Evolutionary conservation across 1,140 invertebrate species (phyloP), one percentile per base, ranked within the genome.

Genomic region (Anastrepha ludens): DNA sequence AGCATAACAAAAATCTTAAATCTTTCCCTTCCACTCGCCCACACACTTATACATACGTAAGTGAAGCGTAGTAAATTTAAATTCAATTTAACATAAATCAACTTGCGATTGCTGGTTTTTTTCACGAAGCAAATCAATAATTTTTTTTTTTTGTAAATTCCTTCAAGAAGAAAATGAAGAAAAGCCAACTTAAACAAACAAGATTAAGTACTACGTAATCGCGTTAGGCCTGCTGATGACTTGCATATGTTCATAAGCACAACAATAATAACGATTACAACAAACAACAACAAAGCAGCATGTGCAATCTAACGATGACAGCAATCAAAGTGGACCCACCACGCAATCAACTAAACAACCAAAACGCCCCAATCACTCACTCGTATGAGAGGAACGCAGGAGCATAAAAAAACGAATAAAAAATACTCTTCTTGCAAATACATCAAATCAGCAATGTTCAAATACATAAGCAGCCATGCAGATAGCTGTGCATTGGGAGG

Each of bases 191-290:
- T 81, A 81, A 81, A 58, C 74, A 81, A 81, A 81, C 55, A 81
- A 81, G 74, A 81, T 81, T 55, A 81, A 81, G 74, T 81, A 81
- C 74, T 81, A 81, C 74, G 74, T 81, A 81, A 81, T 81, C 74
- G 74, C 44, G 74, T 81, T 81, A 81, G 55, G 74, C 55, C 74
- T 81, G 55, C n/a, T 29, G 74, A 81, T 55, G 74, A 44, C n/a
- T 55, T 81, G 74, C 74, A 81, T 81, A 81, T 81, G 74, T 55
- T 81, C 74, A 81, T 81, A 81, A 55, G n/a, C 47, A 81, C 74
- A 81, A 81, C 47, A 81, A 50, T 81, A 81, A 81, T 81, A 81
- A 81, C 47, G 74, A 81, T 81, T 15, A 29, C n/a, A 55, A 81
- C 47, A 55, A 55, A 41, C 74, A 81, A 81, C 44, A 81, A 81